phyloP scores from a whole-genome alignment of 2,888 invertebrate species.

The Brachyopa scutellaris region DNA sequence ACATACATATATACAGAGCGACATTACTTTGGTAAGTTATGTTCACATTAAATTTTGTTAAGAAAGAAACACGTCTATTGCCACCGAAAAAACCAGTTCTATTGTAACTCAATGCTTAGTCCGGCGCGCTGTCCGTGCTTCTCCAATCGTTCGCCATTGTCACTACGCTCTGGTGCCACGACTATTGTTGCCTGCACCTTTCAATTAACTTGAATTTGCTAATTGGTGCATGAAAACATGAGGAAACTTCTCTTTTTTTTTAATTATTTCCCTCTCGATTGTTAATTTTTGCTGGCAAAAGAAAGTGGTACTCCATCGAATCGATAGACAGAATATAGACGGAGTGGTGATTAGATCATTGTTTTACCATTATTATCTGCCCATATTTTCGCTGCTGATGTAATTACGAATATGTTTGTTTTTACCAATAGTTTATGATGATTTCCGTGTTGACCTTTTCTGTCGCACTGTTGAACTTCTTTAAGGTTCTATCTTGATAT shows the following conservation, averaged over 20 bases:
- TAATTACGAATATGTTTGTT: too few species aligned
- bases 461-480: too few species aligned
- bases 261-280: neutral
- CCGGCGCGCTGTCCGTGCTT: slow-evolving; percentile 24
- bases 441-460: too few species aligned
- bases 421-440: too few species aligned
- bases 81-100: slow-evolving; percentile 72
- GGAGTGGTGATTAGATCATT: slow-evolving; percentile 30
- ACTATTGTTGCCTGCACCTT: slow-evolving; percentile 72
- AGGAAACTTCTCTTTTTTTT: slow-evolving; percentile 54
- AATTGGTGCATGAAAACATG: slow-evolving; percentile 72
- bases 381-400: slow-evolving; percentile 33
- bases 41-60: slow-evolving; percentile 48
- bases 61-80: slow-evolving; percentile 69
- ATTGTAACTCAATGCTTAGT: slow-evolving; percentile 66
- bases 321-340: slow-evolving; percentile 30
- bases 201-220: slow-evolving; percentile 71
- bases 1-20: slow-evolving; percentile 31
- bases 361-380: slow-evolving; percentile 15
- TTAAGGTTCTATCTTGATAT: neutral
- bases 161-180: slow-evolving; percentile 57
- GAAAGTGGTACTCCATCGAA: slow-evolving; percentile 27
- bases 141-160: slow-evolving; percentile 40
- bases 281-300: slow-evolving; percentile 40
- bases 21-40: slow-evolving; percentile 69